Conservation (phyloP, 2,113 vertebrate species). For the Cnemophilus loriae region DNA sequence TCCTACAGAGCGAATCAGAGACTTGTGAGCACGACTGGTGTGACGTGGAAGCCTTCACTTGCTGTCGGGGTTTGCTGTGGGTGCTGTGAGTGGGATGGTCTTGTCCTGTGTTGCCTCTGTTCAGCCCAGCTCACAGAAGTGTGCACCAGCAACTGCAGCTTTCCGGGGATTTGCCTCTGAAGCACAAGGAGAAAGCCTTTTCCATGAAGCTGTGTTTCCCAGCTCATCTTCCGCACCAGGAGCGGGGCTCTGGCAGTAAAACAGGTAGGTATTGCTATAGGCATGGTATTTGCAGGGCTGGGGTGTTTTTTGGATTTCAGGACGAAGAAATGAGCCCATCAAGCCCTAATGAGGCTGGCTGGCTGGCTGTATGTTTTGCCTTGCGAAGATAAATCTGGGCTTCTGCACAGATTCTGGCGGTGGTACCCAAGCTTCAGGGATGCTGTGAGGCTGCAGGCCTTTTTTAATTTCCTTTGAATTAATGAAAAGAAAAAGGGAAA, state of each 20-base stretch:
- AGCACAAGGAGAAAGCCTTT: neutral
- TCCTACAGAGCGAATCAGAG: accelerated
- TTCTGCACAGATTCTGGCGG: neutral
- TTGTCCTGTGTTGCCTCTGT: neutral
- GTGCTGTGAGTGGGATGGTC: neutral
- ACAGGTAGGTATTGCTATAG: neutral
- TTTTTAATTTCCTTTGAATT: neutral
- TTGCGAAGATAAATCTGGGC: neutral
- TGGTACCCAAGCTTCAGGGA: neutral
- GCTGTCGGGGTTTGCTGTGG: neutral
- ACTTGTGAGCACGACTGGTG: accelerated
- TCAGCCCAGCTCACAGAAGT: neutral
- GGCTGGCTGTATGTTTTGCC: neutral
- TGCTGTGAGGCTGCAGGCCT: neutral
- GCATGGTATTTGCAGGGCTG: neutral
- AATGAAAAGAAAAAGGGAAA: neutral
- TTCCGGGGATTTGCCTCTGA: neutral
- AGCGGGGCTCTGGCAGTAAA: neutral
- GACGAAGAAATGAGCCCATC: neutral
- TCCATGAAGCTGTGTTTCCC: accelerated
- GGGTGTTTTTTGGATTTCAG: neutral
- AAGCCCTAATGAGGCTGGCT: neutral
- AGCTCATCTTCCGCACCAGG: accelerated
- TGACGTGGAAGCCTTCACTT: neutral
- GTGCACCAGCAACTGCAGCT: neutral